A percentile compares a stretch with the other conserved stretches of the same genome.
Conservation (phyloP, 1,140 invertebrate genomes). For the Adelges cooleyi region DNA sequence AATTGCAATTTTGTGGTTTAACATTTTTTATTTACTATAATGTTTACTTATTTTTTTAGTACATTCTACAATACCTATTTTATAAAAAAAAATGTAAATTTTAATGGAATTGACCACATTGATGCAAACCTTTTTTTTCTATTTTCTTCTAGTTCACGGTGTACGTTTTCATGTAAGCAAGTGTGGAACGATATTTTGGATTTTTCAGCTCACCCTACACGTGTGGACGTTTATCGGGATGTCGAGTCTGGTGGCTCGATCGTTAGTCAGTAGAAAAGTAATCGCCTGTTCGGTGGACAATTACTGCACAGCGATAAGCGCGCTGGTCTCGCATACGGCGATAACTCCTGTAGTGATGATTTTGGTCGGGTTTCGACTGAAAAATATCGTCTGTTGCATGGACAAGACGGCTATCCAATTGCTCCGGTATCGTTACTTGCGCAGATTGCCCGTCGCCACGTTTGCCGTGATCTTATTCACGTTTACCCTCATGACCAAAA, state of each 20-base stretch:
- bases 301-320: conserved; percentile 19
- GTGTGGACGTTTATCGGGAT: conserved; percentile 15
- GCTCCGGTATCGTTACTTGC: background rate
- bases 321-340: conserved; percentile 10
- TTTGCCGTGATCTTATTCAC: background rate
- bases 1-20: too few species aligned
- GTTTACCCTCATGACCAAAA: background rate
- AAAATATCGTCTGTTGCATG: background rate
- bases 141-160: background rate
- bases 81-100: too few species aligned
- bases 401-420: conserved; percentile 13
- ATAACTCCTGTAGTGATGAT: conserved; percentile 19
- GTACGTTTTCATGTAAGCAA: conserved; percentile 14
- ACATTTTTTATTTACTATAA: background rate
- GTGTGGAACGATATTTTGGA: background rate
- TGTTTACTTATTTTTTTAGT: background rate
- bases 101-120: too few species aligned
- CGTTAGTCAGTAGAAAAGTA: background rate
- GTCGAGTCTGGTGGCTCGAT: background rate
- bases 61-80: background rate
- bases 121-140: background rate
- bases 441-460: background rate
- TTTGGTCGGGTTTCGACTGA: background rate
- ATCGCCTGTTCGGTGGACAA: conserved; percentile 16
- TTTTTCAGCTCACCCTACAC: background rate